Evolutionary conservation across 2,797 vertebrate species (phyloP).

Genomic region (Dipus sagitta): DNA sequence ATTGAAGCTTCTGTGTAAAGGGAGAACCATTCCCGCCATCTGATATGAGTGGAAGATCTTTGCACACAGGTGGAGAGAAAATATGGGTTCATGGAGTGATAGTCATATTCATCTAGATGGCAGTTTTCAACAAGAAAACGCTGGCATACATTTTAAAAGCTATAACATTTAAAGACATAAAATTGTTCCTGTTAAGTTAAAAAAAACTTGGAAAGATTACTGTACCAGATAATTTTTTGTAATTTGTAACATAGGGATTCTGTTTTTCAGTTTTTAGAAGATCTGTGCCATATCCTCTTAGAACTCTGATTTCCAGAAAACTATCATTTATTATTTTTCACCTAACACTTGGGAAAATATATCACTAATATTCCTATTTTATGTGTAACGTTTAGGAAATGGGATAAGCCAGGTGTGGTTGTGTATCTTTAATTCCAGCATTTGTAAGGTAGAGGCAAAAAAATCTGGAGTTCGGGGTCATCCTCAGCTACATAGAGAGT

Average conservation of each 20-base stretch:
- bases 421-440: neutral
- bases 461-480: too few relatives aligned
- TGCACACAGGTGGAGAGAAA: neutral
- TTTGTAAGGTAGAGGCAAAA: too few relatives aligned
- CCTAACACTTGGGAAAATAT: slow-evolving; percentile 26
- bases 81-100: neutral
- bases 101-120: neutral
- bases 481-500: too few relatives aligned
- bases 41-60: neutral
- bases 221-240: slow-evolving; percentile 13
- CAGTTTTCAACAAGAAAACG: slow-evolving; percentile 41
- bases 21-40: neutral
- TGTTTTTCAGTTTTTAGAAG: slow-evolving; percentile 22
- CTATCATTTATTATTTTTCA: slow-evolving; percentile 44
- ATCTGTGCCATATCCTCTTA: neutral
- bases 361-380: slow-evolving; percentile 14
- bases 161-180: slow-evolving; percentile 44
- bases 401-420: neutral
- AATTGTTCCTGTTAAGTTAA: neutral
- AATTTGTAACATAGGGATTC: slow-evolving; percentile 39
- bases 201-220: slow-evolving; percentile 34
- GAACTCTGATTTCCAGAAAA: slow-evolving; percentile 21
- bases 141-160: neutral
- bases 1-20: slow-evolving; percentile 4
- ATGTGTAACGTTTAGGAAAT: slow-evolving; percentile 34